Percentiles rank a stretch among this genome's conserved stretches.
Conservation (phyloP, 2,113 vertebrate genomes). For the Channa maculata region DNA sequence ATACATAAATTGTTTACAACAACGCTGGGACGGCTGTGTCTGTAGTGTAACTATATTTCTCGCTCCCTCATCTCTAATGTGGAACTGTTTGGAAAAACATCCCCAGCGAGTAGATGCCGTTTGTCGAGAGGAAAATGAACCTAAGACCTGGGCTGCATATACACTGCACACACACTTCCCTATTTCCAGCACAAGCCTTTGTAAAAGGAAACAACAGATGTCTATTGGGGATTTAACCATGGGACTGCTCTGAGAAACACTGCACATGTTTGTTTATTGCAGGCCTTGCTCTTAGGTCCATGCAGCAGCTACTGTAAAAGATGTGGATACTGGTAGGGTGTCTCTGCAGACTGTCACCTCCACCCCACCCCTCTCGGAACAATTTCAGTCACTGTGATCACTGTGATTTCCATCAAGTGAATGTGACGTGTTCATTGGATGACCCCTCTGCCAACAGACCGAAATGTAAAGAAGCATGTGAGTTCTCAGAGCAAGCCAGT, state of each 20-base stretch:
- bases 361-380: constrained; percentile 10
- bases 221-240: constrained; percentile 67
- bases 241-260: constrained; percentile 65
- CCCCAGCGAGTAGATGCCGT: constrained; percentile 81
- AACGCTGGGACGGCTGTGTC: constrained; percentile 32
- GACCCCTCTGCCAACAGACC: constrained; percentile 24
- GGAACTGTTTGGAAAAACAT: constrained; percentile 78
- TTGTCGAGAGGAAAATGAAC: constrained; percentile 74
- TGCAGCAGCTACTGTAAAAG: constrained; percentile 46
- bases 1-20: background rate
- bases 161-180: constrained; percentile 47
- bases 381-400: constrained; percentile 69
- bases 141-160: constrained; percentile 64
- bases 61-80: constrained; percentile 55
- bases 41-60: constrained; percentile 58
- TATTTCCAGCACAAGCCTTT: constrained; percentile 61
- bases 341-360: constrained; percentile 35
- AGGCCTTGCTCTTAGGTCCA: constrained; percentile 50
- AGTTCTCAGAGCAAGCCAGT: constrained; percentile 16
- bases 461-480: constrained; percentile 37
- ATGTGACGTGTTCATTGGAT: constrained; percentile 47
- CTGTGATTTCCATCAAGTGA: constrained; percentile 35
- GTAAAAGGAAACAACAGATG: constrained; percentile 58
- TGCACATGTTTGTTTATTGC: constrained; percentile 66
- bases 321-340: constrained; percentile 35